These are phyloP conservation scores for Molorchus minor DNA, from an alignment of 2,888 invertebrate species.

Conservation along the genomic window DNA sequence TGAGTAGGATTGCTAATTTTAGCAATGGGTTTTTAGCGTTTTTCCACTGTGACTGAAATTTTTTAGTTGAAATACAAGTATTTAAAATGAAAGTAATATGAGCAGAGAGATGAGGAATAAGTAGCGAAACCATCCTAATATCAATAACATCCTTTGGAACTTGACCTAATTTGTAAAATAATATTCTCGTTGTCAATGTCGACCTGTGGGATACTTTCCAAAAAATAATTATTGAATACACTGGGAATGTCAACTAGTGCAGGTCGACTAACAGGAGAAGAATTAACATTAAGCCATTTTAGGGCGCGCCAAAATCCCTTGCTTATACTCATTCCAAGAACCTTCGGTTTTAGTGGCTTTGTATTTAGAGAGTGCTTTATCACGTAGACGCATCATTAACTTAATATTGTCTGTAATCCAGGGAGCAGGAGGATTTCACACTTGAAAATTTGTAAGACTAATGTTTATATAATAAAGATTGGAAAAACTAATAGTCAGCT, in stretches of 20 bases:
- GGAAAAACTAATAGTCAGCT: too few species aligned
- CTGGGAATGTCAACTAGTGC: background rate
- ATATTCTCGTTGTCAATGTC: background rate
- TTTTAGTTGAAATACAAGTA: background rate
- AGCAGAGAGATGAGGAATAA: background rate
- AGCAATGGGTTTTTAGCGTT: conserved; percentile 13
- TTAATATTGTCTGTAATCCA: background rate
- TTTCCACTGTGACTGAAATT: conserved; percentile 18
- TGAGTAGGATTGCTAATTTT: conserved; percentile 5
- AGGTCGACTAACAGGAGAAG: background rate
- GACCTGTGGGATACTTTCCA: background rate
- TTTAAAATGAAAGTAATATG: conserved; percentile 17
- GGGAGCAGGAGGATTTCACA: background rate
- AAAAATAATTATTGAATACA: background rate
- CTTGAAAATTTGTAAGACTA: too few species aligned
- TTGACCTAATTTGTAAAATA: conserved; percentile 1
- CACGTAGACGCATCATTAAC: background rate
- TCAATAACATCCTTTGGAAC: conserved; percentile 7
- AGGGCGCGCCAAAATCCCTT: background rate
- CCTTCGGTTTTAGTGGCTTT: background rate
- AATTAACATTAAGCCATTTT: too few species aligned
- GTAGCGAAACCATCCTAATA: conserved; percentile 3
- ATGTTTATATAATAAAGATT: too few species aligned
- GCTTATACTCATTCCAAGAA: background rate
- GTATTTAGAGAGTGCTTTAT: background rate